Evolutionary conservation across 2,888 invertebrate genomes (phyloP), one percentile per base, ranked within the genome.

Genomic region (Drosophila rubida): DNA sequence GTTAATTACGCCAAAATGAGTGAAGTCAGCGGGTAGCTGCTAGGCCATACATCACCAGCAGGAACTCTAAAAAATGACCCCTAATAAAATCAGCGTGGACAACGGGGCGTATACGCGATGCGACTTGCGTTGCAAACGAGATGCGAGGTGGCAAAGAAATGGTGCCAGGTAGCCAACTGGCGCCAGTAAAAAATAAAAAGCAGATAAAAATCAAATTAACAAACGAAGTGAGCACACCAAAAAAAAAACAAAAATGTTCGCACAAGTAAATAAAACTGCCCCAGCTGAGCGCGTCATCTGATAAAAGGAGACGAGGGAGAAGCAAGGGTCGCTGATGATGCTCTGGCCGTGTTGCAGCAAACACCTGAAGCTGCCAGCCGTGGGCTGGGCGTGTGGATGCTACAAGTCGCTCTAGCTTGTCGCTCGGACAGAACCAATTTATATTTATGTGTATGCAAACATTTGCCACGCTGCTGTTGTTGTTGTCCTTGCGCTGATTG

Each of bases 161-260:
- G 13, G 5, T 37, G 35, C 8, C 30, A 30, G 30, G 51, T 35
- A 66, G 45, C 35, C 50, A 42, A 39, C 50, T 42, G 44, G 66
- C 30, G 49, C 25, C 59, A 61, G 66, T 74, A 70, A 63, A 77
- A 84, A 79, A 84, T 78, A 84, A 74, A 84, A 71, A 69, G 54
- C 53, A 86, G 86, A 84, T 84, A 86, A 84, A 83, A 86, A 84
- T 84, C 84, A 86, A 84, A 84, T 84, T 84, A 84, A 86, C 83
- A 83, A 78, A 70, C 78, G 64, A 71, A 75, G 69, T 51, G 63
- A 66, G 61, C 54, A 53, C 48, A 59, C 58, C 51, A 58, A 32
- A 50, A 68, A 75, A 39, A n/a, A 48, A 13, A 50, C 14, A 61
- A 19, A 62, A 73, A 78, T 69, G 66, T 74, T 73, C 51, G 67